Conservation (phyloP, 2,113 vertebrate genomes). For the Eira barbara region DNA sequence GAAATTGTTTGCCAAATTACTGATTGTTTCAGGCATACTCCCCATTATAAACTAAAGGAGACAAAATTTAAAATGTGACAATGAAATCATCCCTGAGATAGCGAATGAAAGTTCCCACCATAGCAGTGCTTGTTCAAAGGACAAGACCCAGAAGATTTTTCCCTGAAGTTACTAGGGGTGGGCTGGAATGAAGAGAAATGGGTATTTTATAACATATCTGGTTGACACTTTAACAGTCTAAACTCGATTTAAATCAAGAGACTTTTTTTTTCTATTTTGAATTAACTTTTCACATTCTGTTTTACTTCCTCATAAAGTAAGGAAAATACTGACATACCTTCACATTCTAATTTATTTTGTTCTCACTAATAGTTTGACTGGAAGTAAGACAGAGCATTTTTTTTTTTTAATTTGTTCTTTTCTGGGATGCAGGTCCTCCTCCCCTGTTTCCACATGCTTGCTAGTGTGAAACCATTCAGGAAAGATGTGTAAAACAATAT, state of each 20-base stretch:
- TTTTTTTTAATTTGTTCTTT: not conserved
- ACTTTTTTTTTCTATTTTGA: not conserved
- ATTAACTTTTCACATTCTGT: not conserved
- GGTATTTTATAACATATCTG: not conserved
- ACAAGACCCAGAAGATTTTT: not conserved
- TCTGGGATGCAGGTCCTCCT: not conserved
- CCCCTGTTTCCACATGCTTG: not conserved
- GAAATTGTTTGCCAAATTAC: not conserved
- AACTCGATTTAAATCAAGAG: not conserved
- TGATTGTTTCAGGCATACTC: not conserved
- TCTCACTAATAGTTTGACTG: not conserved
- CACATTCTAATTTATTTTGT: not conserved
- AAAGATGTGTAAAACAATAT: not conserved
- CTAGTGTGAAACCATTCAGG: not conserved
- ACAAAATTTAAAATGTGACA: not conserved
- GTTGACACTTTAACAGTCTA: not conserved
- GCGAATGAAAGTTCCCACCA: not conserved
- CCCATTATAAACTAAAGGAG: not conserved
- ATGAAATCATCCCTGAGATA: not conserved
- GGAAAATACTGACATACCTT: not conserved
- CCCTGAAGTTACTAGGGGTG: not conserved
- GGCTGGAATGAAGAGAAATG: not conserved
- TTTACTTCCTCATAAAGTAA: not conserved
- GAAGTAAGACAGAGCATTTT: not conserved
- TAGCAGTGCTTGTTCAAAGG: not conserved